Evolutionary conservation across 1,140 invertebrate species (phyloP).

Genomic region (Leucophenga varia): DNA sequence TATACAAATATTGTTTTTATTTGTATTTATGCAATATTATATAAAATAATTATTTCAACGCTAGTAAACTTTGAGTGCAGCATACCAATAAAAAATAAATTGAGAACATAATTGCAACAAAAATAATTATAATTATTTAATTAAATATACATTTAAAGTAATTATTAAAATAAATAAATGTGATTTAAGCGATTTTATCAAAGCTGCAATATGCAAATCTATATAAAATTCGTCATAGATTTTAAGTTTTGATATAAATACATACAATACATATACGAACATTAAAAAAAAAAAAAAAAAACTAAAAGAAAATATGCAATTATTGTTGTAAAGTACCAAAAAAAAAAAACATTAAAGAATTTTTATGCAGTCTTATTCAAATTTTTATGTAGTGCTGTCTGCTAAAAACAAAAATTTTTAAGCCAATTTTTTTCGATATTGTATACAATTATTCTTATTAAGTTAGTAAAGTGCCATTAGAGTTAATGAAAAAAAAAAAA

Average conservation of each 20-base stretch:
- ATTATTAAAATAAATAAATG: slow-evolving; percentile 45
- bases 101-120: background rate
- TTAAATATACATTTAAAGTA: too few relatives aligned
- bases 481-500: too few relatives aligned
- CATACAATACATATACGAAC: slow-evolving; percentile 28
- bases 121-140: background rate
- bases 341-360: background rate
- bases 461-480: slow-evolving; percentile 45
- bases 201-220: slow-evolving; percentile 51
- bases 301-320: slow-evolving; percentile 32
- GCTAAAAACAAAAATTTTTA: background rate
- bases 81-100: background rate
- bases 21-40: too few relatives aligned
- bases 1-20: too few relatives aligned
- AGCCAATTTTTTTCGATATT: slow-evolving; percentile 4
- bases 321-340: slow-evolving; percentile 49
- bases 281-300: slow-evolving; percentile 13
- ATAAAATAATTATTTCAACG: background rate
- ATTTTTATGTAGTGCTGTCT: too few relatives aligned
- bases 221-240: slow-evolving; percentile 49
- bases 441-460: background rate
- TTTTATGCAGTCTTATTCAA: too few relatives aligned
- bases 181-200: slow-evolving; percentile 56
- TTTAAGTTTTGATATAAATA: too few relatives aligned
- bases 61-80: background rate